phyloP scores from a whole-genome alignment of 2,797 vertebrate genomes.

The Amblyopsis hoosieri region DNA sequence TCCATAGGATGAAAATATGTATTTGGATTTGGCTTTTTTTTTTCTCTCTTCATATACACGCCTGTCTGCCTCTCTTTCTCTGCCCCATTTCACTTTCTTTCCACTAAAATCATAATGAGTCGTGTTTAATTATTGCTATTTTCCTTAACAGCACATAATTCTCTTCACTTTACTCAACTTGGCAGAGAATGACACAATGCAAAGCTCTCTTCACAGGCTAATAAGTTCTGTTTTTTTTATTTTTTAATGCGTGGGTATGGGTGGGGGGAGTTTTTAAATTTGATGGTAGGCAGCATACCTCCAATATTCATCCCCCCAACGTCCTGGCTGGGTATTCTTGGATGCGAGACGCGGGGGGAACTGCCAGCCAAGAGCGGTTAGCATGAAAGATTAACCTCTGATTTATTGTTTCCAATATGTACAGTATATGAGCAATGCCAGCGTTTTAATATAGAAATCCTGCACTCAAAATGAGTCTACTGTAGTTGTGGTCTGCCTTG shows the following conservation, averaged over 20 bases:
- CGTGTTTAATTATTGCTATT: constrained; percentile 73
- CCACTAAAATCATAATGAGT: constrained; percentile 53
- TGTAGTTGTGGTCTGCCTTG: constrained; percentile 38
- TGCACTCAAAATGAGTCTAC: constrained; percentile 43
- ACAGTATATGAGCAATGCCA: constrained; percentile 47
- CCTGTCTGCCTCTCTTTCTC: background rate
- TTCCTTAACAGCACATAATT: constrained; percentile 74
- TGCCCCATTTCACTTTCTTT: constrained; percentile 51
- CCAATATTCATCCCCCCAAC: constrained; percentile 46
- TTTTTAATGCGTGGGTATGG: constrained; percentile 16
- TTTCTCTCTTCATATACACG: constrained; percentile 22
- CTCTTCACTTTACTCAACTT: constrained; percentile 59
- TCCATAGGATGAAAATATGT: constrained; percentile 77
- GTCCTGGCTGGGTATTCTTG: constrained; percentile 67
- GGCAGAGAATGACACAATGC: constrained; percentile 57
- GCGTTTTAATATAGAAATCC: constrained; percentile 55
- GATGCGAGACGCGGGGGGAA: constrained; percentile 54
- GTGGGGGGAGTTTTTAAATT: constrained; percentile 67
- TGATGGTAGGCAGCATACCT: constrained; percentile 58
- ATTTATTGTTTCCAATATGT: constrained; percentile 69
- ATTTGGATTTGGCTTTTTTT: constrained; percentile 70
- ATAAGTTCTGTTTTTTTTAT: constrained; percentile 53
- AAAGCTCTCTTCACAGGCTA: constrained; percentile 63
- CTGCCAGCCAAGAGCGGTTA: constrained; percentile 56
- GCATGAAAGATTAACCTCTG: constrained; percentile 64